Base-by-base conservation (phyloP, 2,113 vertebrate genomes). In the Ancistrus triradiatus region DNA sequence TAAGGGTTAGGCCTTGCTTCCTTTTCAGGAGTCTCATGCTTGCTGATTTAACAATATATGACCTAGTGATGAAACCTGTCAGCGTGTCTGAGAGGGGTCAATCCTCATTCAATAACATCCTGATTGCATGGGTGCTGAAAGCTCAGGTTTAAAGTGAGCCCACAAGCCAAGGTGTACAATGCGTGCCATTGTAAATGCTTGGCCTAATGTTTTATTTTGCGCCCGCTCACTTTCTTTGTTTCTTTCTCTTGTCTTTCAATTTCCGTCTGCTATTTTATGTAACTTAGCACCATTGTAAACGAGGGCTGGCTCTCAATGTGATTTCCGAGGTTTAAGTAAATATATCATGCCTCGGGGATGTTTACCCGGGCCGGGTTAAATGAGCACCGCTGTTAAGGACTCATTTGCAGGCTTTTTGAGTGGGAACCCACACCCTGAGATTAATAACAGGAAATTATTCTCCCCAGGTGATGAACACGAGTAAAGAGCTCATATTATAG, bases 31-130 rank as follows among this genome's bases (percentile, higher is more conserved):
- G 31, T 50, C 24, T 46, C 7, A 59, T 31, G 38, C 42, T 43
- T 22, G 15, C 18, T 18, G 37, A 43, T 22, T 56, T 56, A 22
- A 38, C 52, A 56, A n/a, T 42, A 61, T 48, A 61, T 35, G 43
- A 24, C 35, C 33, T 40, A 55, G 40, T 22, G 48, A 52, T 52
- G 60, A 51, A 63, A 31, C 37, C 49, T 43, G 28, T 66, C 63
- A 49, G 8, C 48, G 3, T 40, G 52, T 19, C 63, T 47, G 25
- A 27, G 42, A 53, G 38, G 40, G 59, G 66, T 69, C 66, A 56
- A 56, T 38, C 43, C 44, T 46, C 53, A 50, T 53, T 51, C 49
- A 70, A 63, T 63, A 70, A 70, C 51, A 58, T 58, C 44, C 68
- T 50, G 59, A 57, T 63, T 11, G 35, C 40, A 50, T 17, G 14